Percentiles rank a stretch among this genome's conserved stretches.
Evolutionary conservation across 2,113 vertebrate species (phyloP).

Genomic region (Pogona vitticeps): DNA sequence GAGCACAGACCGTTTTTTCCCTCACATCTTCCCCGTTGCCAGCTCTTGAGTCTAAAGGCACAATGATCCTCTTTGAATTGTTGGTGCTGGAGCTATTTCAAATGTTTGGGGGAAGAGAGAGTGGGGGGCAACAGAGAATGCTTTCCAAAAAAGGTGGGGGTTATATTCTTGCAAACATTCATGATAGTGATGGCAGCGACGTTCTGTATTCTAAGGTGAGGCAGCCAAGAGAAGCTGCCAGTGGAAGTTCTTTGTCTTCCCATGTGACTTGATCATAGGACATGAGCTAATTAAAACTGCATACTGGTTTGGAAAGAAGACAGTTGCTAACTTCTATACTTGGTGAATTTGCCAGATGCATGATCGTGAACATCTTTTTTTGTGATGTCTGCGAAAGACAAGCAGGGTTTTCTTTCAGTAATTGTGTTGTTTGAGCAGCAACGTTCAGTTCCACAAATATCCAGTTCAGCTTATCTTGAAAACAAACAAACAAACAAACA

Average conservation of each 20-base stretch:
- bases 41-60: too few species aligned
- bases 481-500: background rate
- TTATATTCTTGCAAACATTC: too few species aligned
- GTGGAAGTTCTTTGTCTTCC: background rate
- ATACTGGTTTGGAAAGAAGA: background rate
- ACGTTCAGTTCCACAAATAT: constrained; percentile 6
- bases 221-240: too few species aligned
- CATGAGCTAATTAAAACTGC: background rate
- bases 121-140: too few species aligned
- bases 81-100: too few species aligned
- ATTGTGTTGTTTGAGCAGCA: background rate
- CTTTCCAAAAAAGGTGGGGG: too few species aligned
- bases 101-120: too few species aligned
- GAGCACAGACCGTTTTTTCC: too few species aligned
- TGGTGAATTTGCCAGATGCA: background rate
- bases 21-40: too few species aligned
- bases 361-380: background rate
- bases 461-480: background rate
- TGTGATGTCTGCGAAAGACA: background rate
- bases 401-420: background rate
- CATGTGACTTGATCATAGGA: background rate
- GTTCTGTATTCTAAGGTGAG: too few species aligned
- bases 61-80: too few species aligned
- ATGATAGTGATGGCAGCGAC: too few species aligned
- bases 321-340: background rate